These are phyloP conservation scores for Mesorhabditis belari DNA, from an alignment of 2,888 invertebrate genomes.

Conservation along the genomic window DNA sequence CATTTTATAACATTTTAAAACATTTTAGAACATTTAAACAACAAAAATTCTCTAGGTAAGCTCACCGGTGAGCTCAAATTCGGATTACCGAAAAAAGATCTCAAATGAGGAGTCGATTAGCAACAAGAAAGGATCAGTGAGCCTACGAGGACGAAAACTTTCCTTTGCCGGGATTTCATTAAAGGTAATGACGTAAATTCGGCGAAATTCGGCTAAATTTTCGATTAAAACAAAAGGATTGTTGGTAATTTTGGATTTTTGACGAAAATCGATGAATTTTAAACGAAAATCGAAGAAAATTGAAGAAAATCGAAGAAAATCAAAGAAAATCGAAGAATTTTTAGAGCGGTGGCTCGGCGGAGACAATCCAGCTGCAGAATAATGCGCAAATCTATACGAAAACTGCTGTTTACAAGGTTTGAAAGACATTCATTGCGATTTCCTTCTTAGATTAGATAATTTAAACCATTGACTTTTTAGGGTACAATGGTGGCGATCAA, in stretches of 20 bases:
- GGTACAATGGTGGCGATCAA: conserved; percentile 77
- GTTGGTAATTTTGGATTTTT: too few relatives aligned
- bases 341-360: conserved; percentile 66
- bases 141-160: conserved; percentile 40
- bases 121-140: conserved; percentile 39
- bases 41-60: background rate
- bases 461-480: too few relatives aligned
- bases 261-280: background rate
- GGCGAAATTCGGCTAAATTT: too few relatives aligned
- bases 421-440: too few relatives aligned
- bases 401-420: conserved; percentile 81
- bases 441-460: too few relatives aligned
- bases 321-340: conserved; percentile 3
- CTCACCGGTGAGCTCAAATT: conserved; percentile 19
- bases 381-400: conserved; percentile 81
- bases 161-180: conserved; percentile 41
- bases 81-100: conserved; percentile 40
- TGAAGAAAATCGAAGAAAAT: background rate
- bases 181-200: conserved; percentile 14
- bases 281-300: background rate
- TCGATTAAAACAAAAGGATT: too few relatives aligned
- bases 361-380: conserved; percentile 68
- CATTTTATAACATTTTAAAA: background rate
- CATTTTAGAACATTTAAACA: background rate
- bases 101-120: conserved; percentile 43